A percentile compares a stretch with the other conserved stretches of the same genome.
Conservation (phyloP, 37 sponge, comb jelly and placozoan species). For the Spongia lamella region DNA sequence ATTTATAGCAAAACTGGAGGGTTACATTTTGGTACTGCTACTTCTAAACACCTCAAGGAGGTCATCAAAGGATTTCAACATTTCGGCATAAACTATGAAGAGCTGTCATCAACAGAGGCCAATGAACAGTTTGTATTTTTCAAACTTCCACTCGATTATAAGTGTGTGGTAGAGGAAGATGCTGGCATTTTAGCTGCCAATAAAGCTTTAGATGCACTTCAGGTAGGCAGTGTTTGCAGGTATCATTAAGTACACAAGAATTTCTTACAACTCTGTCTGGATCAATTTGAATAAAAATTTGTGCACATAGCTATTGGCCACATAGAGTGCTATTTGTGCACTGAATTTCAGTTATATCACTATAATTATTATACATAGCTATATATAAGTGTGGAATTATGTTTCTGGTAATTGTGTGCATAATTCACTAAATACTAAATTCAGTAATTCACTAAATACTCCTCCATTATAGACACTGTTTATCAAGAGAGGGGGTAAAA, state of each 20-base stretch:
- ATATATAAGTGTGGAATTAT: too few species aligned
- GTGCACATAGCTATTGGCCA: too few species aligned
- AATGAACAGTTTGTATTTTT: conserved; percentile 44
- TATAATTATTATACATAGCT: background rate
- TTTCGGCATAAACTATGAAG: background rate
- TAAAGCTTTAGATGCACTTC: conserved; percentile 56
- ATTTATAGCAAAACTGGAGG: conserved; percentile 56
- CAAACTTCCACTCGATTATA: conserved; percentile 53
- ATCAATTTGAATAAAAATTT: too few species aligned
- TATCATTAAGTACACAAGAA: too few species aligned
- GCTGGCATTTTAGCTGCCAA: conserved; percentile 61
- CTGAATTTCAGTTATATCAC: too few species aligned
- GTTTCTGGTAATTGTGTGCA: too few species aligned
- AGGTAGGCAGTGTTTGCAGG: conserved; percentile 31
- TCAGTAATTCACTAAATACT: too few species aligned
- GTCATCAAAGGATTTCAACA: background rate
- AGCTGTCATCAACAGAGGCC: conserved; percentile 20
- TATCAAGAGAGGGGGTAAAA: conserved; percentile 51
- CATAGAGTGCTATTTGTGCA: too few species aligned
- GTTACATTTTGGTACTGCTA: conserved; percentile 47
- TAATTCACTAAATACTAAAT: too few species aligned
- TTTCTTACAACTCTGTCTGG: too few species aligned
- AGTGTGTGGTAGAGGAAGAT: conserved; percentile 62
- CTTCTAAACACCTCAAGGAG: background rate
- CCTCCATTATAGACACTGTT: conserved; percentile 63